Evolutionary conservation across 2,888 invertebrate genomes (phyloP), one percentile per base, ranked within the genome.

Genomic region (Troglohyphantes excavatus): DNA sequence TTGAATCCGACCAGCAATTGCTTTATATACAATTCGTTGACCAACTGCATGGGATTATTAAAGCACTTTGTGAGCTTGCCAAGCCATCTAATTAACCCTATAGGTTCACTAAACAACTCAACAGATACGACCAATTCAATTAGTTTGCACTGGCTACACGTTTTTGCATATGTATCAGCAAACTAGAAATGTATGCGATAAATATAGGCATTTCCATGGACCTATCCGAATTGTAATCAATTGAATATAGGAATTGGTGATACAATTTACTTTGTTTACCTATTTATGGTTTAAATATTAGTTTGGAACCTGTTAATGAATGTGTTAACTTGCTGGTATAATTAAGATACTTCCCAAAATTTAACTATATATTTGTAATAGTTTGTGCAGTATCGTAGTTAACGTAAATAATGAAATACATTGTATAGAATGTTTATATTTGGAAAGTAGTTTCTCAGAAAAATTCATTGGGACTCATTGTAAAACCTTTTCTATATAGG

Each of bases 31-130:
- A 13, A 53, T 78, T 65, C 23, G 63, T 78, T 63, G 63, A 65
- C 43, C 33, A 63, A 78, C 39, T 78, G n/a, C 17, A 78, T 39
- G 63, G 65, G 63, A 63, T 39, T 43, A 26, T 23, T 23, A 39
- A 26, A 43, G 63, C 33, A 78, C 23, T 43, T 27, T 72, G 68
- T 65, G 33, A 46, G 26, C n/a, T 46, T 6, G 26, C 26, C 46
- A 46, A 72, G 39, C 63, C 78, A 78, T 61, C 78, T 78, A 78
- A 78, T 78, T 78, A 78, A 78, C 78, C 53, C 59, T 33, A 53
- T 72, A 26, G 33, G 65, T 65, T 78, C 78, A 26, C 33, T 75
- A 27, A 53, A 59, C 75, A 27, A 75, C 29, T 78, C 78, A 78
- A 78, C 63, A 39, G 39, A 61, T 39, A 59, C 33, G 29, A 33